phyloP scores from a whole-genome alignment of 2,888 invertebrate genomes.

The Platycnemis pennipes region DNA sequence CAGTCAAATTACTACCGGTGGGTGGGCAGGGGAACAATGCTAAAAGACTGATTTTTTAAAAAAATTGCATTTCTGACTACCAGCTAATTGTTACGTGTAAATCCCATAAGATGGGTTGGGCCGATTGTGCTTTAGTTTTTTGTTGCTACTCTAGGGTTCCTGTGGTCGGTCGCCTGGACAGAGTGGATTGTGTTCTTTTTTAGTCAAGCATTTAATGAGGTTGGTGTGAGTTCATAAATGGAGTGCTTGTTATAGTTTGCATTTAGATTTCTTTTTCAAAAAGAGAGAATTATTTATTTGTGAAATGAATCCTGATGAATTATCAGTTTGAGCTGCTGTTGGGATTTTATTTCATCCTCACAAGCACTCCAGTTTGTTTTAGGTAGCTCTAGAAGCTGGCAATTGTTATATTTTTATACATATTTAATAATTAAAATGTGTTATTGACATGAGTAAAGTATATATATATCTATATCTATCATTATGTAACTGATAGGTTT shows the following conservation, averaged over 20 bases:
- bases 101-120: neutral
- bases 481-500: conserved; percentile 41
- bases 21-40: conserved; percentile 33
- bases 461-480: conserved; percentile 67
- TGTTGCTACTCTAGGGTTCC: conserved; percentile 36
- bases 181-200: conserved; percentile 36
- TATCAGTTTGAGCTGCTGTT: neutral
- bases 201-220: conserved; percentile 51
- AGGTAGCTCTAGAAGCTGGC: conserved; percentile 63
- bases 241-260: conserved; percentile 59
- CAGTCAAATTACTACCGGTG: neutral
- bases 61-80: conserved; percentile 53
- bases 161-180: conserved; percentile 57
- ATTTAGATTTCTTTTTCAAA: conserved; percentile 51
- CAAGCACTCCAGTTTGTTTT: conserved; percentile 53
- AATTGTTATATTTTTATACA: conserved; percentile 67
- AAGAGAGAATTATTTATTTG: conserved; percentile 35
- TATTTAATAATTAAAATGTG: conserved; percentile 63
- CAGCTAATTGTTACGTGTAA: neutral
- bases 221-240: conserved; percentile 23
- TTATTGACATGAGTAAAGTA: conserved; percentile 56
- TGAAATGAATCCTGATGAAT: neutral
- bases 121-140: neutral
- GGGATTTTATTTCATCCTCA: conserved; percentile 7
- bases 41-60: conserved; percentile 62